Conservation (phyloP, 2,888 invertebrate species). For the Parthenolecanium corni region DNA sequence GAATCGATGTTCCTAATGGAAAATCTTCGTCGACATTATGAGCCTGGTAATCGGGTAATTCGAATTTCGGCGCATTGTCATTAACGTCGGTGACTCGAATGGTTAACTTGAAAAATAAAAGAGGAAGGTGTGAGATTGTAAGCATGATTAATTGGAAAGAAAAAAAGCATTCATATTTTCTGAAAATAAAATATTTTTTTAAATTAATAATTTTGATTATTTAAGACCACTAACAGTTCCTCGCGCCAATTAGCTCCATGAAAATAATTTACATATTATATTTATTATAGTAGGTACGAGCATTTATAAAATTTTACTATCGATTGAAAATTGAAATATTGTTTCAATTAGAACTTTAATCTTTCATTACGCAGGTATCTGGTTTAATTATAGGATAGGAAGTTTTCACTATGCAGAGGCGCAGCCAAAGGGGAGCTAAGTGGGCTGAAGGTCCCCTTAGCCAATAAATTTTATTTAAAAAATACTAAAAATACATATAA, state of each 20-base stretch:
- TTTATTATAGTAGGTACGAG: too few relatives aligned
- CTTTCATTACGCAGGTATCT: too few relatives aligned
- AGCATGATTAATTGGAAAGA: not conserved
- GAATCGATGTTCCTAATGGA: constrained; percentile 77
- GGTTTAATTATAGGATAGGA: too few relatives aligned
- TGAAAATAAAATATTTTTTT: not conserved
- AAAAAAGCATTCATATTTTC: not conserved
- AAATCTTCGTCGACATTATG: constrained; percentile 94
- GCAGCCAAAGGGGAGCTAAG: too few relatives aligned
- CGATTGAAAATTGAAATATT: too few relatives aligned
- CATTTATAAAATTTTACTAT: too few relatives aligned
- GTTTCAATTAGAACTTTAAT: too few relatives aligned
- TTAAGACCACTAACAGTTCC: not conserved
- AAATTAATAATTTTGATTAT: not conserved
- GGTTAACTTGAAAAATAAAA: constrained; percentile 54
- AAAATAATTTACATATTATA: too few relatives aligned
- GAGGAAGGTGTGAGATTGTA: not conserved
- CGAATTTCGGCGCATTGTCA: constrained; percentile 93
- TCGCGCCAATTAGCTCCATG: not conserved
- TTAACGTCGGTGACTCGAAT: constrained; percentile 93
- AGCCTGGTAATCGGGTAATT: constrained; percentile 91
- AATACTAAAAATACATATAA: too few relatives aligned
- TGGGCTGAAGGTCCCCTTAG: too few relatives aligned
- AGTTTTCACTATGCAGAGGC: too few relatives aligned
- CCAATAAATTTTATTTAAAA: too few relatives aligned